Evolutionary conservation across 2,888 invertebrate species (phyloP).

Genomic region (Ypsolopha sequella): DNA sequence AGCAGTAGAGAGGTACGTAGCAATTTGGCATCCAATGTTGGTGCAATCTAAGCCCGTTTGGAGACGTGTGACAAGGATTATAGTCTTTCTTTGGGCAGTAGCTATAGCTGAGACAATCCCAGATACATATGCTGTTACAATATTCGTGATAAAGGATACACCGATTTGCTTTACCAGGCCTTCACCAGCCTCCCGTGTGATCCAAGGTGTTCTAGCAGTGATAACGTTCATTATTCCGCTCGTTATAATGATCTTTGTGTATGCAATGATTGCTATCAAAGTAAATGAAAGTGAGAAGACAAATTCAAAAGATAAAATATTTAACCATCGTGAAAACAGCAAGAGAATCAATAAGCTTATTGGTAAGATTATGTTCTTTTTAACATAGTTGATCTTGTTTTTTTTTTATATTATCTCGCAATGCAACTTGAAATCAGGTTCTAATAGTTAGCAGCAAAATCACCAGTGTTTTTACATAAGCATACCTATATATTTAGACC

Average conservation of each 20-base stretch:
- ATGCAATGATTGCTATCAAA: slow-evolving; percentile 37
- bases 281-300: slow-evolving; percentile 25
- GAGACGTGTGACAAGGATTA: slow-evolving; percentile 31
- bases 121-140: slow-evolving; percentile 15
- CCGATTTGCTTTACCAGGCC: slow-evolving; percentile 32
- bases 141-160: slow-evolving; percentile 24
- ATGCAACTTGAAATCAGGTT: too few relatives aligned
- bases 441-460: too few relatives aligned
- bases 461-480: too few relatives aligned
- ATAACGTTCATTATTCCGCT: slow-evolving; percentile 35
- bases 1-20: slow-evolving; percentile 39
- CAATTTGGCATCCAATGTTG: slow-evolving; percentile 34
- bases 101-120: slow-evolving; percentile 31
- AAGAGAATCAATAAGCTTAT: slow-evolving; percentile 41
- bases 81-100: slow-evolving; percentile 29
- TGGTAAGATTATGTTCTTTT: slow-evolving; percentile 22
- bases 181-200: slow-evolving; percentile 22
- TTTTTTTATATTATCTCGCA: too few relatives aligned
- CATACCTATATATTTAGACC: too few relatives aligned
- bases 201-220: slow-evolving; percentile 31
- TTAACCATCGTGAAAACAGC: slow-evolving; percentile 31
- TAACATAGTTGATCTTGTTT: too few relatives aligned
- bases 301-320: slow-evolving; percentile 20
- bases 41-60: slow-evolving; percentile 25
- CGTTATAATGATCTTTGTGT: slow-evolving; percentile 34